Percentiles rank a stretch among this genome's conserved stretches.
Conservation (phyloP, 64 coral and sea anemone species). For the Montipora capricornis region DNA sequence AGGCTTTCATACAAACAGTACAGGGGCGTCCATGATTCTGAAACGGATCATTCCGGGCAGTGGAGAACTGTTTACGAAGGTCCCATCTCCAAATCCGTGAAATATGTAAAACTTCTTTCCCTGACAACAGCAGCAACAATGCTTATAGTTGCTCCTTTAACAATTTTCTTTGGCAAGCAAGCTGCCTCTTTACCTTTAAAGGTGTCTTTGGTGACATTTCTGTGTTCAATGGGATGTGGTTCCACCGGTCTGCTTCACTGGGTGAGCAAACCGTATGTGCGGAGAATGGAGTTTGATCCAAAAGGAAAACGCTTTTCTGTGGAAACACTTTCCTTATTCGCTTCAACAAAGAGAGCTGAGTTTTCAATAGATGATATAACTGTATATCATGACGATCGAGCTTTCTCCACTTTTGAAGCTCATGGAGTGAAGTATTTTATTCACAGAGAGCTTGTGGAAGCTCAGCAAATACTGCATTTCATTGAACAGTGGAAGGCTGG, state of each 20-base stretch:
- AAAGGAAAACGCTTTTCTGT: constrained; percentile 72
- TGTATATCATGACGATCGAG: constrained; percentile 66
- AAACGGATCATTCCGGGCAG: constrained; percentile 15
- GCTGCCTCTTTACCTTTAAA: constrained; percentile 81
- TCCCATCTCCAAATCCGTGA: constrained; percentile 89
- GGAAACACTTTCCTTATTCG: constrained; percentile 88
- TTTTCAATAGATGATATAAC: constrained; percentile 79
- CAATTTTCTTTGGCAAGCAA: constrained; percentile 93
- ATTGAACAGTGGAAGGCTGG: constrained; percentile 47
- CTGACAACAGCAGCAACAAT: constrained; percentile 85
- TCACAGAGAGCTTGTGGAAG: constrained; percentile 91
- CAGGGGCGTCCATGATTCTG: background rate
- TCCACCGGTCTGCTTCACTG: constrained; percentile 90
- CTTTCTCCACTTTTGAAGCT: constrained; percentile 95
- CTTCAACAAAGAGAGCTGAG: constrained; percentile 72
- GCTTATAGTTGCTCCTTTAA: constrained; percentile 73
- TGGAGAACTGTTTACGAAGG: constrained; percentile 97
- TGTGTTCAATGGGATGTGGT: constrained; percentile 79
- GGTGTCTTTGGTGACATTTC: constrained; percentile 73
- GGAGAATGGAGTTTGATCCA: constrained; percentile 86
- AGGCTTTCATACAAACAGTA: background rate
- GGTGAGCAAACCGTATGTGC: constrained; percentile 84
- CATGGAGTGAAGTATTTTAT: constrained; percentile 90
- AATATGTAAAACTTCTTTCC: constrained; percentile 89
- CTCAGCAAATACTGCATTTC: constrained; percentile 94